Conservation (phyloP, 2,888 invertebrate genomes). For the Ariolimax columbianus region DNA sequence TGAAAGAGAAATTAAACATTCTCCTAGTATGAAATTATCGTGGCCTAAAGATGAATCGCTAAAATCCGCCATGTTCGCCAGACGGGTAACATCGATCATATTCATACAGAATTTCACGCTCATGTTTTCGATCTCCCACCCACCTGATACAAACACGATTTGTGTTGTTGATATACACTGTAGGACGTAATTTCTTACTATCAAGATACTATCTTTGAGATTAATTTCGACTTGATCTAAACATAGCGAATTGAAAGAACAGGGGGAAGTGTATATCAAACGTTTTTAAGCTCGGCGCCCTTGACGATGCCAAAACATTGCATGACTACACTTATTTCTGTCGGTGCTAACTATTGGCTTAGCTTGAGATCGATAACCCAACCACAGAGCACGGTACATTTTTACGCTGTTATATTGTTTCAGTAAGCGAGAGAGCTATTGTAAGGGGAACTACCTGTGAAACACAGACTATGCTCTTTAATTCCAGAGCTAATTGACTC, state of each 20-base stretch:
- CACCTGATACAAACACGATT: neutral
- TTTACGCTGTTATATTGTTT: neutral
- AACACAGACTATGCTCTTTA: neutral
- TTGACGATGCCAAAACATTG: conserved; percentile 55
- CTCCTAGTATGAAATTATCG: neutral
- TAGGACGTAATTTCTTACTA: neutral
- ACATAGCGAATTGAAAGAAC: neutral
- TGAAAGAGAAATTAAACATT: neutral
- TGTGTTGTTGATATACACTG: neutral
- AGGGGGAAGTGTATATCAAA: neutral
- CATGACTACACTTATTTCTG: neutral
- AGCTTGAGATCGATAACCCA: conserved; percentile 21
- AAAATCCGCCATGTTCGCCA: conserved; percentile 44
- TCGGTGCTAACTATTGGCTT: conserved; percentile 42
- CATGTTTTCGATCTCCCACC: conserved; percentile 33
- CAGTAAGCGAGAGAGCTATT: neutral
- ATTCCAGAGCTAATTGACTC: too few species aligned
- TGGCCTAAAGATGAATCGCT: neutral
- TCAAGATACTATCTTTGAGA: neutral
- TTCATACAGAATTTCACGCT: neutral
- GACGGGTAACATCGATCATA: neutral
- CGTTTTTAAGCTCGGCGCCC: conserved; percentile 55
- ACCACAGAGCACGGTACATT: conserved; percentile 42
- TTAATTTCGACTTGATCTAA: neutral
- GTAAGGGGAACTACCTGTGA: conserved; percentile 23